A percentile compares a stretch with the other conserved stretches of the same genome.
These are phyloP conservation scores for Acropternis orthonyx DNA, from an alignment of 2,797 vertebrate genomes.

Conservation along the genomic window DNA sequence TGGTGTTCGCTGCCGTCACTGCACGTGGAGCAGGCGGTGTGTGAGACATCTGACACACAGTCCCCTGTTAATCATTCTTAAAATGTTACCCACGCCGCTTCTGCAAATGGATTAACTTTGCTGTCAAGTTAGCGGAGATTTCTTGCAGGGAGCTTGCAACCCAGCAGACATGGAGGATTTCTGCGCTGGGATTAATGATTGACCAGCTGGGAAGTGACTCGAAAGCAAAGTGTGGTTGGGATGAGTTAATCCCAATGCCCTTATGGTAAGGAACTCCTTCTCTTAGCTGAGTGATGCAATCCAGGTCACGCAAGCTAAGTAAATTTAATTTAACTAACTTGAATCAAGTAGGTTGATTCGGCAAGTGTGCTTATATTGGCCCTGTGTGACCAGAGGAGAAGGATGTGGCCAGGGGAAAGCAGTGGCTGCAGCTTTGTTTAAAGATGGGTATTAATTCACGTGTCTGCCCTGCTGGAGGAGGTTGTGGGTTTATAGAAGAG, in stretches of 20 bases:
- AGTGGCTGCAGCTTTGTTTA: background rate
- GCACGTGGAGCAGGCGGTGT: accelerated
- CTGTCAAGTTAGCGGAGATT: background rate
- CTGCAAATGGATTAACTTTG: accelerated
- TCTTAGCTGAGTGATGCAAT: background rate
- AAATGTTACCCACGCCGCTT: accelerated
- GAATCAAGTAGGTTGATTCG: background rate
- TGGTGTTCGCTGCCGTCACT: accelerated
- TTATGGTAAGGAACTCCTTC: accelerated
- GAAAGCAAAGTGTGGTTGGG: accelerated
- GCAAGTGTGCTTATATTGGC: accelerated
- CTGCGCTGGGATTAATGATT: background rate
- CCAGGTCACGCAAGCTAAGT: background rate
- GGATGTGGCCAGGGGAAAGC: background rate
- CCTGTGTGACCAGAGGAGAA: background rate
- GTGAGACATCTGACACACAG: accelerated
- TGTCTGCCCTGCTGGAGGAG: background rate
- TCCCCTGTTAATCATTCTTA: accelerated
- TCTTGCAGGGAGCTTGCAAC: background rate
- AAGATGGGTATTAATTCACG: accelerated
- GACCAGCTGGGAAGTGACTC: background rate
- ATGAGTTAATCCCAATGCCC: background rate
- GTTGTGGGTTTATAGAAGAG: background rate
- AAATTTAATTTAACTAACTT: background rate
- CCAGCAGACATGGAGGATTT: background rate